A percentile compares a stretch with the other conserved stretches of the same genome.
These are phyloP conservation scores for Azemiops feae DNA, from an alignment of 2,113 vertebrate species.

Conservation along the genomic window DNA sequence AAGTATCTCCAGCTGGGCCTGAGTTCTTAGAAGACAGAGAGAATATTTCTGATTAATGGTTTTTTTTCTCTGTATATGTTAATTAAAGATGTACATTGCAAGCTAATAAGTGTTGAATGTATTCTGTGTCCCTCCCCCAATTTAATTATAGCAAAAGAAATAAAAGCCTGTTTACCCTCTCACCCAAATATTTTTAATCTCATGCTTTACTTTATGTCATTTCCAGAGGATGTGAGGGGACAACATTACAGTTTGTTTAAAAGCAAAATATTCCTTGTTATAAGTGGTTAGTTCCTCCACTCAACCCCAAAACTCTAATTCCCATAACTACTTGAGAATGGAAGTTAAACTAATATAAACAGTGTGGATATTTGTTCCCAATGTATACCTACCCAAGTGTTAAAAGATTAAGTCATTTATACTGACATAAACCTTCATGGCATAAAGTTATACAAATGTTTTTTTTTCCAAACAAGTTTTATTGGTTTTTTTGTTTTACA, in stretches of 20 bases:
- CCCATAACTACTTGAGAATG: background rate
- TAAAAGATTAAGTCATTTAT: background rate
- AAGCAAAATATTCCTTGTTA: background rate
- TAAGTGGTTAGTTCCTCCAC: background rate
- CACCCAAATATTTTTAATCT: background rate
- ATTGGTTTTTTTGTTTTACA: too few species aligned
- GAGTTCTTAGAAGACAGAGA: conserved; percentile 33
- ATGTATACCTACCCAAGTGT: background rate
- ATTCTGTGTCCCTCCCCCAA: background rate
- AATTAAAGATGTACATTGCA: conserved; percentile 37
- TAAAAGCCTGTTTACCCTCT: background rate
- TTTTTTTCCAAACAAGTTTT: too few species aligned
- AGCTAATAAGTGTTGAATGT: background rate
- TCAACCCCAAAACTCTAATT: background rate
- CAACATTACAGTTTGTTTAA: background rate
- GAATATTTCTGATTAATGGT: conserved; percentile 46
- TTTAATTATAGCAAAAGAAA: background rate
- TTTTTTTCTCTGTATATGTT: conserved; percentile 32
- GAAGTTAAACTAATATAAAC: background rate
- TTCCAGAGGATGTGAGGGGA: background rate
- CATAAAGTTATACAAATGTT: background rate
- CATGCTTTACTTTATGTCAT: background rate
- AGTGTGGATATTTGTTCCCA: background rate
- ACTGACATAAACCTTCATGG: background rate
- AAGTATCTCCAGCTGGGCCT: conserved; percentile 45